phyloP scores from a whole-genome alignment of 2,797 vertebrate species.

The Hydrolagus colliei region DNA sequence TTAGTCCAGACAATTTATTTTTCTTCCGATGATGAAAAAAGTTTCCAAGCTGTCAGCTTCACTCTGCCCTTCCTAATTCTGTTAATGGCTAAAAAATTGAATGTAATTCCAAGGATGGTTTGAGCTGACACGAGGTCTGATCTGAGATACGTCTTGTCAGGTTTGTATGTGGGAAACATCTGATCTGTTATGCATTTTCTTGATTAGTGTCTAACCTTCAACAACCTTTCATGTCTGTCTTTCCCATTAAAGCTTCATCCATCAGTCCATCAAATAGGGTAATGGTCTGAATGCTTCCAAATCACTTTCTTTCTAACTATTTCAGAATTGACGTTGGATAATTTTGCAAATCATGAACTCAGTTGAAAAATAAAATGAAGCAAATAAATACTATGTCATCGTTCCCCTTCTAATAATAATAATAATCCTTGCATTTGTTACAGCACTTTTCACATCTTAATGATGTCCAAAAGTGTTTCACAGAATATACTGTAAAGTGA shows the following conservation, averaged over 20 bases:
- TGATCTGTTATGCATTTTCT: constrained; percentile 56
- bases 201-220: constrained; percentile 56
- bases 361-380: neutral
- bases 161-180: constrained; percentile 46
- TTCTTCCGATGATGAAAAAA: neutral
- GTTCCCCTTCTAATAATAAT: too few species aligned
- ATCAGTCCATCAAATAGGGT: constrained; percentile 47
- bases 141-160: constrained; percentile 44
- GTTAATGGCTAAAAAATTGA: constrained; percentile 50
- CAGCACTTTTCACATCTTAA: too few species aligned
- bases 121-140: constrained; percentile 42
- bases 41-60: constrained; percentile 44
- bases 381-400: neutral
- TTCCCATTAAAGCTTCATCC: constrained; percentile 54
- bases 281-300: constrained; percentile 43
- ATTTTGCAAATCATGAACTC: constrained; percentile 22
- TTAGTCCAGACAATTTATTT: neutral
- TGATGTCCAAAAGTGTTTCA: too few species aligned
- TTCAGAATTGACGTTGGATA: constrained; percentile 40
- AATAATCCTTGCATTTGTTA: too few species aligned
- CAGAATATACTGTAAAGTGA: too few species aligned
- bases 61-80: constrained; percentile 44
- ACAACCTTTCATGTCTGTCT: constrained; percentile 54
- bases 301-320: constrained; percentile 47
- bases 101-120: constrained; percentile 45